These are phyloP conservation scores for Stigmatopora argus DNA, from an alignment of 2,113 vertebrate genomes.

Conservation along the genomic window DNA sequence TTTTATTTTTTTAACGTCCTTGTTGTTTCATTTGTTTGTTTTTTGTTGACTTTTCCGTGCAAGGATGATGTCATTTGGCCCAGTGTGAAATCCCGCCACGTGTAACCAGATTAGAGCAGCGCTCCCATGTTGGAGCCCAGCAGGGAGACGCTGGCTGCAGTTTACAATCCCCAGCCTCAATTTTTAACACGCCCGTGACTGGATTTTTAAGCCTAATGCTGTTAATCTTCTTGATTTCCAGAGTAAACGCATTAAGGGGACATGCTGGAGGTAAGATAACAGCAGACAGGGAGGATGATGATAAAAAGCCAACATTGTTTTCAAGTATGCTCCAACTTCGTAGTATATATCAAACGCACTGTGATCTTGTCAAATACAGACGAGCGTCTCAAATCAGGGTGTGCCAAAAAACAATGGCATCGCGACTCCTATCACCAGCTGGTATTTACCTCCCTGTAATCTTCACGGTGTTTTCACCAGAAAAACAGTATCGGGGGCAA, in stretches of 20 bases:
- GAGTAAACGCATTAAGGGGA: constrained; percentile 57
- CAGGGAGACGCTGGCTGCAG: constrained; percentile 34
- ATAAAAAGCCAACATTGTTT: constrained; percentile 37
- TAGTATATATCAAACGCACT: constrained; percentile 28
- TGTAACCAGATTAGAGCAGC: constrained; percentile 51
- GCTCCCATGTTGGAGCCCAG: constrained; percentile 41
- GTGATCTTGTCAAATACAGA: constrained; percentile 58
- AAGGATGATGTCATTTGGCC: constrained; percentile 36
- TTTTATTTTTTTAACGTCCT: constrained; percentile 4
- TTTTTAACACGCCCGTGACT: constrained; percentile 44
- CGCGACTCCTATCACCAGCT: constrained; percentile 38
- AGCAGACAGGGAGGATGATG: constrained; percentile 16
- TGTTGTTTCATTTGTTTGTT: constrained; percentile 40
- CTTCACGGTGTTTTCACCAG: constrained; percentile 39
- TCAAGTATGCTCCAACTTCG: constrained; percentile 20
- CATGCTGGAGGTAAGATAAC: constrained; percentile 42
- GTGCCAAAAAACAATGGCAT: constrained; percentile 57
- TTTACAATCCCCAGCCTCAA: constrained; percentile 30
- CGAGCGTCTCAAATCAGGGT: constrained; percentile 45
- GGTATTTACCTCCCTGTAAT: constrained; percentile 56
- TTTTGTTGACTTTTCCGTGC: constrained; percentile 20
- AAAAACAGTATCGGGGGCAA: constrained; percentile 38
- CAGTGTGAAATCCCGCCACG: constrained; percentile 35
- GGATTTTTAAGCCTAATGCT: constrained; percentile 58
- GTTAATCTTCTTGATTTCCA: constrained; percentile 57